Base-by-base conservation (phyloP, 64 coral and sea anemone species). In the Montipora efflorescens region DNA sequence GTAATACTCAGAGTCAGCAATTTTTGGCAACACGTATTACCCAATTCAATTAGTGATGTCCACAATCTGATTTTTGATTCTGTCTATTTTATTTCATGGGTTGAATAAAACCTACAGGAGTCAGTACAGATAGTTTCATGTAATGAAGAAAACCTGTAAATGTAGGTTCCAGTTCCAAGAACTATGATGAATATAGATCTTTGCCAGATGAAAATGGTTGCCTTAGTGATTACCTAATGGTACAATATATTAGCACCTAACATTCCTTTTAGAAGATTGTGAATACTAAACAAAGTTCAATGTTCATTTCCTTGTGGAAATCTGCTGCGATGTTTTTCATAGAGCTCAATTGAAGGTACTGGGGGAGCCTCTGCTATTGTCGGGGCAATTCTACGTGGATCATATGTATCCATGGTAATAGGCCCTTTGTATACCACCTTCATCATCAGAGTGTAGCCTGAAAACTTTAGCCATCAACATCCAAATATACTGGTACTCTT, bases 271-370 rank as follows among this genome's bases (percentile, higher is more conserved):
- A 64, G 59, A 64, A 64, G 71, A 25, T 74, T 74, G 71, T 74
- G 71, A 74, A 74, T 44, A 74, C 1, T 64, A 64, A 64, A 64
- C 59, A 64, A 64, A 64, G 59, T 64, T 64, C 59, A 64, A 64
- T 64, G 59, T 64, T 64, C 59, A 64, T 64, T 64, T 64, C 59
- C 59, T 74, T 74, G 71, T 74, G 71, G 25, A 74, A 74, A 74
- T 74, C 71, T 74, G 25, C 71, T 74, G 20, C 71, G 5, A 22
- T 43, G n/a, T 74, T 20, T 74, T 44, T 22, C 71, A 74, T 25
- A 43, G 71, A 74, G 71, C 71, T 74, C 71, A 74, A 25, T 22
- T 25, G 71, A 74, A 64, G 59, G 59, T 64, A 64, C 59, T 74
- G 71, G 71, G 59, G 59, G 59, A 64, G 59, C 59, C 59, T 28